A percentile compares a stretch with the other conserved stretches of the same genome.
These are phyloP conservation scores for Zaprionus africanus DNA, from an alignment of 1,140 invertebrate genomes.

Conservation along the genomic window DNA sequence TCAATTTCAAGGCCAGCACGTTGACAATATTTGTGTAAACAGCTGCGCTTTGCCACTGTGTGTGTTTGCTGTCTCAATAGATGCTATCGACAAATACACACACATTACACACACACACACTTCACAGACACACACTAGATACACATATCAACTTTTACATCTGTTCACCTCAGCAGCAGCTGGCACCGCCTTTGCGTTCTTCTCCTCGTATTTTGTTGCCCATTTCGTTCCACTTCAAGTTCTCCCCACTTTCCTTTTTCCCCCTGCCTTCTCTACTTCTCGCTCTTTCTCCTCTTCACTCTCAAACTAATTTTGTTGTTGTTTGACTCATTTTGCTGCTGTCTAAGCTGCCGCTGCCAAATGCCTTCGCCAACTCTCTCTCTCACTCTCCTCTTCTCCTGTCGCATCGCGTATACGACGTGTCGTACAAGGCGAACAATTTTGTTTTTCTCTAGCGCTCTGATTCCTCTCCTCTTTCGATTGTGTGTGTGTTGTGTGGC, in stretches of 20 bases:
- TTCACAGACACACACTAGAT: constrained; percentile 5
- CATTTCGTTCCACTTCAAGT: constrained; percentile 38
- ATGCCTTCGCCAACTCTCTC: constrained; percentile 39
- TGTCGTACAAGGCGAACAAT: constrained; percentile 61
- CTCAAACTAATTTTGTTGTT: constrained; percentile 66
- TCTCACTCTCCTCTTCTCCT: not conserved
- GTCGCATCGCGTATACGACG: constrained; percentile 55
- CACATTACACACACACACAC: constrained; percentile 24
- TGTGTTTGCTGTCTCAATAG: constrained; percentile 26
- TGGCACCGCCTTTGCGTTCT: not conserved
- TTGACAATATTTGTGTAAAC: constrained; percentile 49
- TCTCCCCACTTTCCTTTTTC: too few species aligned
- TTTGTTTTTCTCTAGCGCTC: constrained; percentile 24
- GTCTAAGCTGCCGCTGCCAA: constrained; percentile 44
- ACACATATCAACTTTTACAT: constrained; percentile 41
- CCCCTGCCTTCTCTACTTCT: too few species aligned
- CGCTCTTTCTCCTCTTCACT: not conserved
- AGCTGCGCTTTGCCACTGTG: constrained; percentile 4
- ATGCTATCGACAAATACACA: constrained; percentile 32
- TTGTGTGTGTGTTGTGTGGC: constrained; percentile 56
- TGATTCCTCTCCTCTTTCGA: constrained; percentile 26
- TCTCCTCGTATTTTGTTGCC: constrained; percentile 23
- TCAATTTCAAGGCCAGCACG: constrained; percentile 52
- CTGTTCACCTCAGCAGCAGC: constrained; percentile 30
- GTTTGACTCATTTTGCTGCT: constrained; percentile 43